Evolutionary conservation across 2,888 invertebrate genomes (phyloP).

Genomic region (Noctua pronuba): DNA sequence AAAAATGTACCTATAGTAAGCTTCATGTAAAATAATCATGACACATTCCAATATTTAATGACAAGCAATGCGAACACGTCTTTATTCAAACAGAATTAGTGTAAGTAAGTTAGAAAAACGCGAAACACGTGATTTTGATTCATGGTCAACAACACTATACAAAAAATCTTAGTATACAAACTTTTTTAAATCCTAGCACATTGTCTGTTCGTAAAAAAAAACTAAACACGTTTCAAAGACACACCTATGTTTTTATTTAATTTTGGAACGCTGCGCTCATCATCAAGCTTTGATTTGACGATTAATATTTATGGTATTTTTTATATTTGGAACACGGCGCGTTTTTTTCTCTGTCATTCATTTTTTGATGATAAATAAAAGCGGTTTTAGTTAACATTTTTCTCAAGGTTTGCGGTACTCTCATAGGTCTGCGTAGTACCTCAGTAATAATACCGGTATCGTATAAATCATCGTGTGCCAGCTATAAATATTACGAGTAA

Average conservation of each 20-base stretch:
- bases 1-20: background rate
- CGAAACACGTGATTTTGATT: constrained; percentile 32
- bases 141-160: constrained; percentile 23
- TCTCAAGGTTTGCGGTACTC: constrained; percentile 25
- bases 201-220: constrained; percentile 5
- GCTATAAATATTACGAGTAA: constrained; percentile 62
- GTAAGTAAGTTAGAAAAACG: constrained; percentile 19
- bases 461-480: constrained; percentile 56
- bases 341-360: background rate
- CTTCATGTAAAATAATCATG: background rate
- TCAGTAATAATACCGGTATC: constrained; percentile 38
- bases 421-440: constrained; percentile 14
- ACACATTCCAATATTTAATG: constrained; percentile 3
- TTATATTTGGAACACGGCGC: background rate
- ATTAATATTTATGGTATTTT: background rate
- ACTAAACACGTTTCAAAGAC: constrained; percentile 15
- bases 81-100: background rate
- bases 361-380: background rate
- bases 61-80: constrained; percentile 7
- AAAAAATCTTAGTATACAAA: constrained; percentile 33
- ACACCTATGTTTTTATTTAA: constrained; percentile 17
- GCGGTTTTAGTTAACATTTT: background rate
- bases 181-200: constrained; percentile 21
- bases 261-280: background rate
- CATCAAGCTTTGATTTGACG: background rate